These are phyloP conservation scores for Myrmecophaga tridactyla DNA, from an alignment of 2,113 vertebrate genomes.

Conservation along the genomic window DNA sequence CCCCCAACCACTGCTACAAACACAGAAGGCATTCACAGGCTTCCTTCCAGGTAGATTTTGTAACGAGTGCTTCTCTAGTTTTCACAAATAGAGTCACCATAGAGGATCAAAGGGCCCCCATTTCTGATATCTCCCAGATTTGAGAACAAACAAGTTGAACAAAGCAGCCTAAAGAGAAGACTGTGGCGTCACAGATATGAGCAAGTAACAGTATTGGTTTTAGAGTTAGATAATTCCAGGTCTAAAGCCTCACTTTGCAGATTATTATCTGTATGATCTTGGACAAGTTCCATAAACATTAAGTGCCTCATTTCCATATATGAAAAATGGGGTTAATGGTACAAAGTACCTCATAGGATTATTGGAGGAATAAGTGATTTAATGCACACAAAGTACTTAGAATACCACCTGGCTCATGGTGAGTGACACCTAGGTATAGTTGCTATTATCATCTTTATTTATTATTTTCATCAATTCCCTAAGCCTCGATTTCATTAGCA, in stretches of 20 bases:
- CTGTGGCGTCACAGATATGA: accelerated
- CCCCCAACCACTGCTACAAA: background rate
- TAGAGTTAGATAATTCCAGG: background rate
- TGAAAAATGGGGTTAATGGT: background rate
- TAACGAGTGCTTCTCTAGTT: background rate
- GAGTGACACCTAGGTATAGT: too few relatives aligned
- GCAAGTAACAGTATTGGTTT: accelerated
- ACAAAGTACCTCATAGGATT: accelerated
- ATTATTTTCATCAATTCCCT: background rate
- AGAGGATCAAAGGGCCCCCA: background rate
- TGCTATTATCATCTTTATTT: background rate
- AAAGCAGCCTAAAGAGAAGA: background rate
- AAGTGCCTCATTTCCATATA: background rate
- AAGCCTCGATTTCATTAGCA: background rate
- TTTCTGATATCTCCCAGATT: background rate
- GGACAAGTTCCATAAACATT: background rate
- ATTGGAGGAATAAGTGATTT: too few relatives aligned
- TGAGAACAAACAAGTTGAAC: too few relatives aligned
- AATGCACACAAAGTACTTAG: background rate
- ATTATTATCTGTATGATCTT: too few relatives aligned
- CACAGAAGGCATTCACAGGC: background rate
- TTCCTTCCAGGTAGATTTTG: accelerated
- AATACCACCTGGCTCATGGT: background rate
- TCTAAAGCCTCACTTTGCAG: background rate
- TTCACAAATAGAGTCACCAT: too few relatives aligned